Evolutionary conservation across 2,888 invertebrate genomes (phyloP), one percentile per base, ranked within the genome.

Genomic region (Abrostola triplasia): DNA sequence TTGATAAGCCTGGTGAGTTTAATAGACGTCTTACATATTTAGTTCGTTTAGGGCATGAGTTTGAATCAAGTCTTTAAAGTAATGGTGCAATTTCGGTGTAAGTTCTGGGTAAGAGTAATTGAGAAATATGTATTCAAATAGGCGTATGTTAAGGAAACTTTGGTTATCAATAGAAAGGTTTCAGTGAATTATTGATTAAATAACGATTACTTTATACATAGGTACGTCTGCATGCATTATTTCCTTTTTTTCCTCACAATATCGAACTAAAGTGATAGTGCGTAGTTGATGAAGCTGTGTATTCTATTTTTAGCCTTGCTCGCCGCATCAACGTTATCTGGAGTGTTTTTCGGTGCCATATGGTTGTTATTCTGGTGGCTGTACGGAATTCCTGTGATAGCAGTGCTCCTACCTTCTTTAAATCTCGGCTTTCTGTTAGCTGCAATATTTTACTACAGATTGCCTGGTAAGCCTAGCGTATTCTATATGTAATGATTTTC

Each of bases 301-400:
- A 24, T 35, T 36, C 24, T 2, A 41, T 47, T 92, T 92, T 72
- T 87, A 96, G 96, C 91, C 63, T 88, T 92, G 41, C 80, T 96
- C 13, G 86, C 91, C 0, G 92, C 95, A 11, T 94, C 96, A 0
- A 80, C 94, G 4, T 60, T 95, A 6, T 90, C 95, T 51, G 97
- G 96, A 11, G 64, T 95, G 50, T 87, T 95, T 62, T 95, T 96
- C 69, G 97, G 96, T 2, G 87, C 94, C 2, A 85, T 96, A 50
- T 96, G 96, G 96, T 79, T 96, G 47, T 79, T 95, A 6, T 90
- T 96, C 70, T 97, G 97, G 96, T 95, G 95, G 92, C 93, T 93
- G 72, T 95, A 93, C 76, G 96, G 96, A 5, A 93, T 96, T 68
- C 96, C 96, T 0, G 88, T 96, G 6, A 79, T 96, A 36, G 95